Percentiles rank a stretch among this genome's conserved stretches.
These are phyloP conservation scores for Zoanthus sansibaricus DNA, from an alignment of 92 coral and sea anemone genomes.

Conservation along the genomic window DNA sequence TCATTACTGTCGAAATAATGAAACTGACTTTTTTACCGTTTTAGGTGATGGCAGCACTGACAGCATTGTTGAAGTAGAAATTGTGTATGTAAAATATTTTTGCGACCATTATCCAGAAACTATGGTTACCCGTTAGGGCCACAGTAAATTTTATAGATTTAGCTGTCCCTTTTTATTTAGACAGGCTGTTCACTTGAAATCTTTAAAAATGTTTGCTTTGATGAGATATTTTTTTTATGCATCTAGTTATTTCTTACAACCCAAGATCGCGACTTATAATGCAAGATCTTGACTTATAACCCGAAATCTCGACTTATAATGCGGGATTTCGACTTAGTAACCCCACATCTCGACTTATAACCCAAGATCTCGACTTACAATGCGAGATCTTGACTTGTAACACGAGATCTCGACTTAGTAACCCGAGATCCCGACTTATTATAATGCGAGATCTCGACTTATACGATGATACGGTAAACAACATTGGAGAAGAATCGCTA, in stretches of 20 bases:
- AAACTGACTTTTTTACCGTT: background rate
- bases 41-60: background rate
- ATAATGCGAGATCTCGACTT: background rate
- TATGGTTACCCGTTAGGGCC: conserved; percentile 18
- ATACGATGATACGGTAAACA: background rate
- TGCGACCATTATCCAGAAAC: background rate
- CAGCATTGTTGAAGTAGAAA: conserved; percentile 37
- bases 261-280: too few species aligned
- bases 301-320: too few species aligned
- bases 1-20: conserved; percentile 22
- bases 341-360: too few species aligned
- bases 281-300: too few species aligned
- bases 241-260: background rate
- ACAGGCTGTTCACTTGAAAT: background rate
- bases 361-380: too few species aligned
- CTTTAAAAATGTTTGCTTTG: too few species aligned
- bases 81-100: conserved; percentile 32
- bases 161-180: background rate
- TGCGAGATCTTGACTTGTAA: too few species aligned
- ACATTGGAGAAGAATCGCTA: background rate
- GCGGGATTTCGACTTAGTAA: too few species aligned
- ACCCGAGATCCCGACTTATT: background rate
- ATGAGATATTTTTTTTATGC: background rate
- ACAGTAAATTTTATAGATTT: background rate
- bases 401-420: too few species aligned